Base-by-base conservation (phyloP, 2,888 invertebrate genomes). In the Dascillus cervinus region DNA sequence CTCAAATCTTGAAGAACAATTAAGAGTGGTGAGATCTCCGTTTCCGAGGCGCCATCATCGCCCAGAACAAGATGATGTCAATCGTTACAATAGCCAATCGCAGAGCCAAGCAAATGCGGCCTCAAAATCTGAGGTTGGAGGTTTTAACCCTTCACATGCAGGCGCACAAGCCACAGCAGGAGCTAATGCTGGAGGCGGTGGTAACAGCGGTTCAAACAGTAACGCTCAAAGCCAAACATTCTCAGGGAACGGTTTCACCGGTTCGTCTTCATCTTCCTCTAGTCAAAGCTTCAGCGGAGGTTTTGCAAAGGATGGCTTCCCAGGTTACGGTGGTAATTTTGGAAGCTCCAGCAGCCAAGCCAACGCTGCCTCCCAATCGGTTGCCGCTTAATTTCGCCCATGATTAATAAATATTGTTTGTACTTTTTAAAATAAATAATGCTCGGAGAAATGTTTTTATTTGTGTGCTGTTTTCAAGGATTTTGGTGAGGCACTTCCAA, bases 201-300 rank as follows among this genome's bases (percentile, higher is more conserved):
- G 26, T 15, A 19, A 13, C 6, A 26, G 32, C 2, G 32, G 26
- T 11, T 37, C 37, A 2, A 37, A 17, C n/a, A 34, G 40, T 6
- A 40, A 33, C 25, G 20, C 35, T n/a, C 20, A 35, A 26, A 24
- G 37, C 2, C 35, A 43, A 28, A 6, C 34, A 6, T 42, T 39
- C 14, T 34, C 28, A 20, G 21, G 26, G 5, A 33, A 32, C 5
- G 37, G 39, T 6, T 26, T 39, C 3, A 25, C 32, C 6, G 37
- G 40, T 1, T 33, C 40, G 2, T 29, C 35, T 8, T 32, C 38
- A 4, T 33, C 32, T 10, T 34, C 40, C 5, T 26, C 29, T 22
- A 43, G 43, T 24, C 29, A 27, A 5, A 36, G 43, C 19, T 13
- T 22, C 11, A 26, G 35, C 13, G 35, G 34, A 9, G 27, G 38